Evolutionary conservation across 2,797 vertebrate species (phyloP).

Genomic region (Pseudocheirus occidentalis): DNA sequence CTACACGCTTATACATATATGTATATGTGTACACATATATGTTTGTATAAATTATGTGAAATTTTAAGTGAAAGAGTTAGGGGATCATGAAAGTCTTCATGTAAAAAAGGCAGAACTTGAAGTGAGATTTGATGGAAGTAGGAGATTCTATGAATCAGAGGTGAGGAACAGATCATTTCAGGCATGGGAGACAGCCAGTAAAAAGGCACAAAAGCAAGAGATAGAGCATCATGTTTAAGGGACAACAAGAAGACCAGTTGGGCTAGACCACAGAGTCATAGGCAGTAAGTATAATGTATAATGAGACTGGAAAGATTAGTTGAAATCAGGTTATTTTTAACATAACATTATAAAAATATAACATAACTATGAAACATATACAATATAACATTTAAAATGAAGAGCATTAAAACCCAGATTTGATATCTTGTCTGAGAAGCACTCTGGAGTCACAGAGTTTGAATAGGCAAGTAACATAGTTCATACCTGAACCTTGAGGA

Average conservation of each 20-base stretch:
- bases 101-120: background rate
- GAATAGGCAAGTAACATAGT: background rate
- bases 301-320: background rate
- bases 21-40: too few relatives aligned
- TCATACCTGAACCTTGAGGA: background rate
- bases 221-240: background rate
- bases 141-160: too few relatives aligned
- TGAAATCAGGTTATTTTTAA: background rate
- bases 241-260: background rate
- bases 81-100: background rate
- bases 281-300: background rate
- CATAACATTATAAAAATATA: background rate
- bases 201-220: background rate
- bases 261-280: background rate
- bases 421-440: background rate
- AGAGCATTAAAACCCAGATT: background rate
- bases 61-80: background rate
- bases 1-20: too few relatives aligned
- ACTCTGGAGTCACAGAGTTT: background rate
- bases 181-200: background rate
- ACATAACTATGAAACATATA: background rate
- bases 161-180: background rate
- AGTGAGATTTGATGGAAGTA: background rate
- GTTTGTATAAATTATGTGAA: background rate
- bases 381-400: background rate